A percentile compares a stretch with the other conserved stretches of the same genome.
These are phyloP conservation scores for Zosterops japonicus DNA, from an alignment of 2,113 vertebrate species.

Conservation along the genomic window DNA sequence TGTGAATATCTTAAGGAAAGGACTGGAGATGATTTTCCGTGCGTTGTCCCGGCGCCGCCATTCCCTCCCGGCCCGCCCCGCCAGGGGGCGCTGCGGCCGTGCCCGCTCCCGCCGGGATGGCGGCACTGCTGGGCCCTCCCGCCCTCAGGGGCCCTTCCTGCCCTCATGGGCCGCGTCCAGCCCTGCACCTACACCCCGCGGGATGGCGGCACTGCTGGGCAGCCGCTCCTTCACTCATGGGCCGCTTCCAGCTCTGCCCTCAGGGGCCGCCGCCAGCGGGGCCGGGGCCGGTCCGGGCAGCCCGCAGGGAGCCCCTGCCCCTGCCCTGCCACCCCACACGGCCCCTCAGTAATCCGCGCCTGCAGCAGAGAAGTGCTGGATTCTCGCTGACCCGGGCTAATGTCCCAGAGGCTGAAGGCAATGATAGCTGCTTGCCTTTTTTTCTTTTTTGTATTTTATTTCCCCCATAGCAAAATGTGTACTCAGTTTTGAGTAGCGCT, in stretches of 20 bases:
- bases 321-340: rapidly evolving
- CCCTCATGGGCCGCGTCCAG: neutral
- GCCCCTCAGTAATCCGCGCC: rapidly evolving
- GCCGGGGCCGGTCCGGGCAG: too few relatives aligned
- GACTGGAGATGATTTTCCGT: neutral
- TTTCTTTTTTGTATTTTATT: neutral
- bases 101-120: neutral
- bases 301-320: neutral
- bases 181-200: neutral
- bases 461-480: slow-evolving; percentile 35
- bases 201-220: neutral
- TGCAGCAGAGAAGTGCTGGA: neutral
- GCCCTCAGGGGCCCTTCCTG: too few relatives aligned
- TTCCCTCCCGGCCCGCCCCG: neutral
- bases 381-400: neutral
- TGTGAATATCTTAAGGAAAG: neutral
- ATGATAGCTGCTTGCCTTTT: neutral
- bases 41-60: rapidly evolving
- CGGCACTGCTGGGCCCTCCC: neutral
- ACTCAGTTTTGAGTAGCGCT: slow-evolving; percentile 13
- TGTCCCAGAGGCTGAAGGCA: neutral
- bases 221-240: neutral
- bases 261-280: rapidly evolving
- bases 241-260: neutral
- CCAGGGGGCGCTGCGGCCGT: neutral